These are phyloP conservation scores for Sinocyclocheilus grahami DNA, from an alignment of 2,113 vertebrate genomes.

Conservation along the genomic window DNA sequence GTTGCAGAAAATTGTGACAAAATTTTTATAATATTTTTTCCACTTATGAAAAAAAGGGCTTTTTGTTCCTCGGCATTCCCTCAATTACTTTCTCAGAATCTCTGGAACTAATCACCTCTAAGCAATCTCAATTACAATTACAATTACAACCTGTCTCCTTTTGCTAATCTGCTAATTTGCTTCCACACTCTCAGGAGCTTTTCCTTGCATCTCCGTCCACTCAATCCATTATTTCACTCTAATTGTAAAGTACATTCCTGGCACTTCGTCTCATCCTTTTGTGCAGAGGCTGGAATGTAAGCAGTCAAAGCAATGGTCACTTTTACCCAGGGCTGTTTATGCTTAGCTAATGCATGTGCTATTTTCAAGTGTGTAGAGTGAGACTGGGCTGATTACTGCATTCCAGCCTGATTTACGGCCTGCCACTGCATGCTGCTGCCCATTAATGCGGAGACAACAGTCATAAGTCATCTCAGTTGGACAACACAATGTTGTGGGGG, in stretches of 20 bases:
- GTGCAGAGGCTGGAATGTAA: constrained; percentile 50
- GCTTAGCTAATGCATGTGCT: constrained; percentile 41
- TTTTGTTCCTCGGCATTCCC: not conserved
- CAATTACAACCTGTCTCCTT: constrained; percentile 29
- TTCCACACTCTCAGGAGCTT: constrained; percentile 30
- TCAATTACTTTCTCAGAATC: not conserved
- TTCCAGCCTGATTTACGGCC: constrained; percentile 61
- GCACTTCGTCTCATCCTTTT: constrained; percentile 47
- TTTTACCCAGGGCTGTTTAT: constrained; percentile 34
- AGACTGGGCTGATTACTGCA: constrained; percentile 52
- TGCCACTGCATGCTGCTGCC: constrained; percentile 48
- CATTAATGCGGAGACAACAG: constrained; percentile 45
- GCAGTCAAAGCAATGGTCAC: constrained; percentile 34
- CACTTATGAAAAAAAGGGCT: not conserved
- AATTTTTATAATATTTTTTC: not conserved
- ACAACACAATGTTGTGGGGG: constrained; percentile 35
- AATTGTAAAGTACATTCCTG: constrained; percentile 48
- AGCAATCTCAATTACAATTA: not conserved
- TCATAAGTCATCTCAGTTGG: constrained; percentile 52
- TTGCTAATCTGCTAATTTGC: constrained; percentile 39
- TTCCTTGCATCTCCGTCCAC: not conserved
- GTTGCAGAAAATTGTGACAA: not conserved
- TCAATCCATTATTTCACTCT: constrained; percentile 45
- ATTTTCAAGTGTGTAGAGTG: constrained; percentile 38
- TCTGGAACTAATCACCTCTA: not conserved